These are phyloP conservation scores for Drosophila falleni DNA, from an alignment of 2,888 invertebrate genomes.

Conservation along the genomic window DNA sequence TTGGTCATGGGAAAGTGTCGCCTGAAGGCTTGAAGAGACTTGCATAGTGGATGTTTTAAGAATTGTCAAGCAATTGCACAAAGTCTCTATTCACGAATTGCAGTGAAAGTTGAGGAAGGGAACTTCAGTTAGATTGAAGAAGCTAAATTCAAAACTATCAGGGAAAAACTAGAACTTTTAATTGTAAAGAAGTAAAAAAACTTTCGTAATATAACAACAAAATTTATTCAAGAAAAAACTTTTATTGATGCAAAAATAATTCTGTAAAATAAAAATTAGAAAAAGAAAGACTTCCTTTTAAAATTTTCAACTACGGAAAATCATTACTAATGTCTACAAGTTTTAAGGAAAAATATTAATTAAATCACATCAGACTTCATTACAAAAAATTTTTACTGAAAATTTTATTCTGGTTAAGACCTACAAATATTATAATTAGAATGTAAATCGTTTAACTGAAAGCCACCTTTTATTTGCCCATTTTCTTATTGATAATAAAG, in stretches of 20 bases:
- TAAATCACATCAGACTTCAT: background rate
- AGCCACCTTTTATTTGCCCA: background rate
- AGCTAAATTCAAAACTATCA: background rate
- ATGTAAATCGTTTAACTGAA: background rate
- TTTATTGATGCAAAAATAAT: too few species aligned
- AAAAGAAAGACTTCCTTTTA: too few species aligned
- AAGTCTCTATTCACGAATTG: constrained; percentile 24
- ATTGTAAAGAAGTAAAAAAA: too few species aligned
- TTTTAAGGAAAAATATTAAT: background rate
- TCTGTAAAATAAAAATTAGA: too few species aligned
- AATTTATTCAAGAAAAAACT: too few species aligned
- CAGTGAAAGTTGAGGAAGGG: constrained; percentile 45
- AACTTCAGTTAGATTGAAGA: background rate
- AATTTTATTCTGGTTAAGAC: background rate
- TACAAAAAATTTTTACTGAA: background rate
- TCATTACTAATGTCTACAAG: background rate
- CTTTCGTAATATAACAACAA: too few species aligned
- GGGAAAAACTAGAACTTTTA: background rate
- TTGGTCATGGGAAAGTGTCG: constrained; percentile 77
- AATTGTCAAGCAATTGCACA: constrained; percentile 50
- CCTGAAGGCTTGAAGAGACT: constrained; percentile 29
- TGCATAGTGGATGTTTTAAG: constrained; percentile 46
- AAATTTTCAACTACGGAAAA: background rate
- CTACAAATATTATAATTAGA: background rate
- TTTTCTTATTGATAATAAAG: background rate